Evolutionary conservation across 2,888 invertebrate species (phyloP), one percentile per base, ranked within the genome.

Genomic region (Agrenia bidenticulata): DNA sequence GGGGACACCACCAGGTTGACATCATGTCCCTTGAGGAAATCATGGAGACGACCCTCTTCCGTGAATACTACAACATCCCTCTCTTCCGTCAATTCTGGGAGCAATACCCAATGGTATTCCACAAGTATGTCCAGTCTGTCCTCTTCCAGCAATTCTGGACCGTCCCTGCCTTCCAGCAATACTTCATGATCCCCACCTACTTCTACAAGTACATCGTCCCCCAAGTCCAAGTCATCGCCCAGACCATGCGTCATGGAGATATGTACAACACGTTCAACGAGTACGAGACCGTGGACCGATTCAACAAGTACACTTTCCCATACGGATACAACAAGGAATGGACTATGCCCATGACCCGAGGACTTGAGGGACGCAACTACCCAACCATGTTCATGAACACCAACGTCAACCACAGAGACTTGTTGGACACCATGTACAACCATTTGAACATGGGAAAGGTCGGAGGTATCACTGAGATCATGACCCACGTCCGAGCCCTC

Each of bases 191-290:
- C 66, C 70, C 70, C 24, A 62, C 57, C 26, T 60, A 66, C 56
- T 70, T 70, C 70, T 70, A 70, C 70, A 70, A 70, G 60, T 66
- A 69, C 69, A 57, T 69, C 42, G 60, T 58, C 55, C 64, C 68
- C 24, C 49, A 63, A 26, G 67, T 67, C 49, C 61, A 60, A 50
- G n/a, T n/a, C n/a, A n/a, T n/a, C n/a, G n/a, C n/a, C n/a, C n/a
- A n/a, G n/a, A n/a, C n/a, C 39, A 39, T 13, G 11, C 13, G 11
- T 39, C 11, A 39, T 9, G 39, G 39, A 39, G 39, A 39, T 39
- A 11, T 39, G 11, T 39, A 39, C 39, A 39, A 39, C 39, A 39
- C 39, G 39, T 11, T 13, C 9, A 39, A 49, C 49, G 55, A 61
- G 37, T 45, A 24, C 57, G 57, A 63, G 49, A 49, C 60, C 63